phyloP scores from a whole-genome alignment of 1,140 invertebrate species.

The Conus betulinus region DNA sequence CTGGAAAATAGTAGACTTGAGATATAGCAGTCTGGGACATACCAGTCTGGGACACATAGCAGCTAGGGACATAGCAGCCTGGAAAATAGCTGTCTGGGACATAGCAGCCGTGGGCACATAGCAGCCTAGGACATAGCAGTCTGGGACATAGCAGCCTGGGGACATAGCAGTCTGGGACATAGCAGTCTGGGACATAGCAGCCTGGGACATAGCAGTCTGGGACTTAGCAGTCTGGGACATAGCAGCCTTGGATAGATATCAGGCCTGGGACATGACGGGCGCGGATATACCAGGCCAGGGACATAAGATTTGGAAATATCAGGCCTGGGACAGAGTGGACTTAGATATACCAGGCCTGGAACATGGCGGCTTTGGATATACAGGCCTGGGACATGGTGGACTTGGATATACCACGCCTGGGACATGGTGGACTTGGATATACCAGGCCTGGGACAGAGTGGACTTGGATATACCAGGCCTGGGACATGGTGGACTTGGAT shows the following conservation, averaged over 20 bases:
- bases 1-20: not conserved
- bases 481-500: no score
- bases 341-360: not conserved
- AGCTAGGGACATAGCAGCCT: not conserved
- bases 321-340: not conserved
- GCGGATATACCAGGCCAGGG: not conserved
- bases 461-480: no score
- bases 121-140: no score
- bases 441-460: no score
- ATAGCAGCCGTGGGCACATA: not conserved
- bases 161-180: no score
- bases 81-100: not conserved
- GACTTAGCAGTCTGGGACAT: no score
- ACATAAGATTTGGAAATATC: not conserved
- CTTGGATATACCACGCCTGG: not conserved
- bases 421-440: no score
- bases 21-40: not conserved
- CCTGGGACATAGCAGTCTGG: no score
- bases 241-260: not conserved
- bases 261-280: not conserved
- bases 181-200: no score
- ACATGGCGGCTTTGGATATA: no score
- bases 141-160: no score
- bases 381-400: not conserved
- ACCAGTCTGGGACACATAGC: not conserved